Evolutionary conservation across 1,140 invertebrate genomes (phyloP), one percentile per base, ranked within the genome.

Genomic region (Hestina assimilis): DNA sequence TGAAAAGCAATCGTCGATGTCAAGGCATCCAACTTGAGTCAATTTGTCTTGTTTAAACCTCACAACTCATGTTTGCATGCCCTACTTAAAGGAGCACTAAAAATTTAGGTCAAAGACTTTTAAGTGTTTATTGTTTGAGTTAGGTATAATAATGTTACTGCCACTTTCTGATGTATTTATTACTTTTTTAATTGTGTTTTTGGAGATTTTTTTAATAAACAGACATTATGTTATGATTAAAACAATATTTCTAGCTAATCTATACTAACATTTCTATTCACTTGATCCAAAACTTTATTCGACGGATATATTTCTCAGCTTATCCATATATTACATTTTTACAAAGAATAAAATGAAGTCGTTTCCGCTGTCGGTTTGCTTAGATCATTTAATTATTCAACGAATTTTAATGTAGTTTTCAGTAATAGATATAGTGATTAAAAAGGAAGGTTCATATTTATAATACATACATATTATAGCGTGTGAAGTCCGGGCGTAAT

Each of bases 61-160:
- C 48, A 58, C 54, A 63, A 63, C 23, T 69, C 59, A 69, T 69
- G 64, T 74, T 66, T 68, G 63, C 62, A 31, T 60, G 70, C 63
- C 63, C 74, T 63, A 75, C 63, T 61, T 75, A 61, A 65, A 55
- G 60, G 62, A 66, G 59, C 66, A 72, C 50, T 65, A 48, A 60
- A 63, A 64, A 75, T 75, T 69, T 74, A 53, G 79, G 79, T 82
- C 75, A 75, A 62, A 76, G 70, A 73, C 62, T 74, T 75, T 63
- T 52, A 73, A 69, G 52, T 62, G 69, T 65, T 79, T 72, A 72
- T 75, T 77, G 72, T 72, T 61, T 50, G 17, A 50, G 46, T 61
- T 63, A 51, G 33, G 50, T 38, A 29, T 43, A 35, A 15, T 45
- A 31, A 5, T 28, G 24, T 28, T 28, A 28, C n/a, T 28, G 24